Evolutionary conservation across 1,140 invertebrate genomes (phyloP).

Genomic region (Drosophila kohkoa): DNA sequence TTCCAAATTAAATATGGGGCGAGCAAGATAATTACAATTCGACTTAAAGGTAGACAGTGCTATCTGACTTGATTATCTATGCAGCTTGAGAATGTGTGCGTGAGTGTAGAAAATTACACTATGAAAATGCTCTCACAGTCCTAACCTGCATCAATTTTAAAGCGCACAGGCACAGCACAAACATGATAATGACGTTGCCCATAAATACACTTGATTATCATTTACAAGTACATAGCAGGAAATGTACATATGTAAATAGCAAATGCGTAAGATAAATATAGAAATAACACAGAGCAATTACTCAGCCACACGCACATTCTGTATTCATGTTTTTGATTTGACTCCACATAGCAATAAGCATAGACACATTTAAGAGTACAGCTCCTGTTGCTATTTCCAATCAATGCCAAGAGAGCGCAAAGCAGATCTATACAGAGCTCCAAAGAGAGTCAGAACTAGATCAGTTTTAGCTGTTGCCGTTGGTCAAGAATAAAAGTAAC

Average conservation of each 20-base stretch:
- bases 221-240: conserved; percentile 8
- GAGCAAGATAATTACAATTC: not conserved
- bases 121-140: conserved; percentile 32
- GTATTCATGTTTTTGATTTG: conserved; percentile 10
- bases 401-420: not conserved
- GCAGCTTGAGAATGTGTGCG: not conserved
- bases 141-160: conserved; percentile 75
- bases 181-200: conserved; percentile 39
- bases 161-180: not conserved
- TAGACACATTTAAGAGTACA: not conserved
- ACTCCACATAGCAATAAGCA: conserved; percentile 3
- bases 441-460: not conserved
- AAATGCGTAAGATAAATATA: conserved; percentile 46
- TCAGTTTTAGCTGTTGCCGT: not conserved
- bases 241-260: conserved; percentile 11
- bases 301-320: not conserved
- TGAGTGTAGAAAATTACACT: not conserved
- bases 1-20: not conserved
- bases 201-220: conserved; percentile 63
- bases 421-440: not conserved
- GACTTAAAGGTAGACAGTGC: not conserved
- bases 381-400: not conserved
- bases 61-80: not conserved
- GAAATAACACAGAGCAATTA: conserved; percentile 18
- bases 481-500: not conserved